Conservation (phyloP, 2,888 invertebrate species). For the Caenorhabditis sp. region DNA sequence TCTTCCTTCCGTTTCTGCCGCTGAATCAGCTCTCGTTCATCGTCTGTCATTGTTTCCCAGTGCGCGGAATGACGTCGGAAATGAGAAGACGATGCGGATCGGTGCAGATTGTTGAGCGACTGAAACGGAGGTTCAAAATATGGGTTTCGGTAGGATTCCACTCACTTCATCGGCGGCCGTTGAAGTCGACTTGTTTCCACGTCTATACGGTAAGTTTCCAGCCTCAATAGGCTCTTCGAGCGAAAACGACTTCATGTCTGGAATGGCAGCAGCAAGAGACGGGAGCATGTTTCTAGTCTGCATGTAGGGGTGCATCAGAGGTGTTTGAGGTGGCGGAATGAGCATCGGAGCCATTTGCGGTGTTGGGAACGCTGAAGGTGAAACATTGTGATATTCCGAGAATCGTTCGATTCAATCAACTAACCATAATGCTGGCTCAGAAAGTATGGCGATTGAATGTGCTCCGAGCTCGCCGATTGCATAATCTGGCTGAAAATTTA, state of each 20-base stretch:
- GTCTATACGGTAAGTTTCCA: conserved; percentile 31
- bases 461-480: too few relatives aligned
- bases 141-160: background rate
- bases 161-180: conserved; percentile 29
- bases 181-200: conserved; percentile 22
- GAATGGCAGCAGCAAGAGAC: conserved; percentile 4
- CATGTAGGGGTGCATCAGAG: conserved; percentile 16
- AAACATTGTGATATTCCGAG: too few relatives aligned
- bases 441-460: too few relatives aligned
- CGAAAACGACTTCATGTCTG: conserved; percentile 40
- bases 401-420: too few relatives aligned
- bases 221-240: conserved; percentile 51
- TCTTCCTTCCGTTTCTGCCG: conserved; percentile 65
- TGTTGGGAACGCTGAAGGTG: conserved; percentile 12
- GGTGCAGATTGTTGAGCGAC: conserved; percentile 31
- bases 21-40: conserved; percentile 61
- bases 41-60: conserved; percentile 68
- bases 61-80: conserved; percentile 41
- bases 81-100: conserved; percentile 21
- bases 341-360: conserved; percentile 6
- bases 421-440: too few relatives aligned
- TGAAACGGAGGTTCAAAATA: background rate
- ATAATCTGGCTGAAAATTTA: too few relatives aligned
- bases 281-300: background rate
- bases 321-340: background rate